These are phyloP conservation scores for Sciurus carolinensis DNA, from an alignment of 2,797 vertebrate genomes.

Conservation along the genomic window DNA sequence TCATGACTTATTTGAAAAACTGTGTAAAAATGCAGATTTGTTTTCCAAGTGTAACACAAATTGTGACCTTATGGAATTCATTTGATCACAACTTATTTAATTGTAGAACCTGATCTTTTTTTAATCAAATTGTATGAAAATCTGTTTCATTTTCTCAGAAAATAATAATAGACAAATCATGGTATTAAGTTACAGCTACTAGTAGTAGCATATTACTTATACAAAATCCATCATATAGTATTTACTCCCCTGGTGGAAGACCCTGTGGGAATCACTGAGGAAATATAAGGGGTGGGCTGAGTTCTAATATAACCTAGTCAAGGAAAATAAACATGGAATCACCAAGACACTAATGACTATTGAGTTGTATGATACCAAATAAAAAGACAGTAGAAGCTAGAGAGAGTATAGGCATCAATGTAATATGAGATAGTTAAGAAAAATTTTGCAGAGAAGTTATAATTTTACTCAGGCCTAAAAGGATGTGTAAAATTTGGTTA, in stretches of 20 bases:
- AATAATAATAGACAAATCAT: constrained; percentile 16
- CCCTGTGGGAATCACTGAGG: not conserved
- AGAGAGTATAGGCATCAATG: not conserved
- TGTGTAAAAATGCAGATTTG: constrained; percentile 45
- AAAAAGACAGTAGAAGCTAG: constrained; percentile 6
- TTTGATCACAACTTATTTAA: constrained; percentile 15
- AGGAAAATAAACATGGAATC: constrained; percentile 41
- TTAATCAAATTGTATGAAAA: constrained; percentile 37
- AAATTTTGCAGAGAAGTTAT: not conserved
- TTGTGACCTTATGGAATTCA: constrained; percentile 22
- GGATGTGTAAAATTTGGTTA: not conserved
- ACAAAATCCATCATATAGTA: not conserved
- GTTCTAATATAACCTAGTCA: not conserved
- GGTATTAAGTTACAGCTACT: constrained; percentile 6
- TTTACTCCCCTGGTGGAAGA: not conserved
- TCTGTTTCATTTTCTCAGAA: constrained; percentile 43
- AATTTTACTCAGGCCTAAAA: not conserved
- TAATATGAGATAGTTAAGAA: constrained; percentile 9
- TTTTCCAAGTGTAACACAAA: constrained; percentile 40
- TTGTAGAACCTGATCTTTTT: constrained; percentile 52
- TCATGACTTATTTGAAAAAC: constrained; percentile 49
- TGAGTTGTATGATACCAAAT: not conserved
- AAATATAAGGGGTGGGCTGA: not conserved
- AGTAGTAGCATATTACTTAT: constrained; percentile 50
- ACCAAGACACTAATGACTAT: constrained; percentile 7